Percentiles rank a stretch among this genome's conserved stretches.
Conservation (phyloP, 2,888 invertebrate genomes). For the Pristionchus arcanus region DNA sequence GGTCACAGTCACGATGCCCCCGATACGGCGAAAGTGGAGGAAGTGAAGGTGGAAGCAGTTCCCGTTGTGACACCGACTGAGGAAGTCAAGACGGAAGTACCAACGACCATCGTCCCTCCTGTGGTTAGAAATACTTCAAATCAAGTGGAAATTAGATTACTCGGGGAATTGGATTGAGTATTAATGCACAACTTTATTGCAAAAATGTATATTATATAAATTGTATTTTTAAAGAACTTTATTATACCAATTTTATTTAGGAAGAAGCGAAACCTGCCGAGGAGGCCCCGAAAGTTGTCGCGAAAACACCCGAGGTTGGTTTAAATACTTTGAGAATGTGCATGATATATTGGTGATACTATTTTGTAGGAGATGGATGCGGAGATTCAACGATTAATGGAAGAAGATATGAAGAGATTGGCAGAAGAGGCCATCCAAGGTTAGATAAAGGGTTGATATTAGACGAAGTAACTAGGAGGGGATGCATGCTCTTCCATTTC, state of each 20-base stretch:
- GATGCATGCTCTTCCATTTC: neutral
- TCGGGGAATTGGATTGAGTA: too few relatives aligned
- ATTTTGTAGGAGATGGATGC: slow-evolving; percentile 57
- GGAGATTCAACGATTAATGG: slow-evolving; percentile 57
- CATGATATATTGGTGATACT: neutral
- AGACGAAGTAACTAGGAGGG: neutral
- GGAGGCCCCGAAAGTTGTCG: neutral
- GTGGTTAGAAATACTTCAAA: neutral
- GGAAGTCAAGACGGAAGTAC: neutral
- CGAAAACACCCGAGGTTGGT: neutral
- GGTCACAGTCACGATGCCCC: slow-evolving; percentile 51
- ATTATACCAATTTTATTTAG: neutral
- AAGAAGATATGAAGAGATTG: slow-evolving; percentile 57
- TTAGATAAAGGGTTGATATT: neutral
- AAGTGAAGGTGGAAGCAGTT: slow-evolving; percentile 58
- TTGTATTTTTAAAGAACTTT: neutral
- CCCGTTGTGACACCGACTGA: slow-evolving; percentile 52
- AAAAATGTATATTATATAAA: too few relatives aligned
- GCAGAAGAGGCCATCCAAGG: slow-evolving; percentile 1
- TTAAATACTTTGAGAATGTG: neutral
- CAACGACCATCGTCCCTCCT: neutral
- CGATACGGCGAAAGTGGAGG: slow-evolving; percentile 23
- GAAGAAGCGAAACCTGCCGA: neutral
- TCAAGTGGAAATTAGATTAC: too few relatives aligned
- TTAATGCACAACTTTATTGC: too few relatives aligned